A percentile compares a stretch with the other conserved stretches of the same genome.
These are phyloP conservation scores for Pangasius larnaudii DNA, from an alignment of 2,797 vertebrate genomes.

Conservation along the genomic window DNA sequence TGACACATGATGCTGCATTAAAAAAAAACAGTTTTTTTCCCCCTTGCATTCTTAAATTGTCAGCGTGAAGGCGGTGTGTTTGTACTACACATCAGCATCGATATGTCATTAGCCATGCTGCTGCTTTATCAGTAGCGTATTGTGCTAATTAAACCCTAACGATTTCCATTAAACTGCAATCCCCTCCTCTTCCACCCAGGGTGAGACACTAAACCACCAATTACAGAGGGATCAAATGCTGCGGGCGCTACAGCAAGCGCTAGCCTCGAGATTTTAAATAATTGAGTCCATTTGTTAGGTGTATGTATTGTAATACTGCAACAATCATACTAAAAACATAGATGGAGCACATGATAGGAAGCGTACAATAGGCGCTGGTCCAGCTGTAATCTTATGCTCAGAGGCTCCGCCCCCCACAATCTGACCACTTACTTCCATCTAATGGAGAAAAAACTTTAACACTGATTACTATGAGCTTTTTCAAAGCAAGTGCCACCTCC, in stretches of 20 bases:
- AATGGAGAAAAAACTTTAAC: background rate
- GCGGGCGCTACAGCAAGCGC: background rate
- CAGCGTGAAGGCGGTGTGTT: background rate
- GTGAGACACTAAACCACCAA: slow-evolving; percentile 53
- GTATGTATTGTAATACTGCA: background rate
- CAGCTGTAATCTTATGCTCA: background rate
- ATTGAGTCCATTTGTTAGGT: background rate
- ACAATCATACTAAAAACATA: background rate
- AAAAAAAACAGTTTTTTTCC: background rate
- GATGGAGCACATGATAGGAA: background rate
- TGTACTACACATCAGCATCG: slow-evolving; percentile 25
- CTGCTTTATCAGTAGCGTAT: slow-evolving; percentile 54
- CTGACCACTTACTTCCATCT: background rate
- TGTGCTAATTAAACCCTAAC: slow-evolving; percentile 62
- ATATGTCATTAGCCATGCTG: slow-evolving; percentile 46
- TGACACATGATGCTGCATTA: background rate
- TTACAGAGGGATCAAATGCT: slow-evolving; percentile 36
- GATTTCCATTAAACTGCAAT: slow-evolving; percentile 62
- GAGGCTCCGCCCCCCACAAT: background rate
- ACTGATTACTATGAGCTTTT: background rate
- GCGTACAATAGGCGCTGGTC: background rate
- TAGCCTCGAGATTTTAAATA: background rate
- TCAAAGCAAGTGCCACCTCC: background rate
- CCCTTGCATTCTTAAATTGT: background rate
- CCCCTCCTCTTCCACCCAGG: slow-evolving; percentile 46